phyloP scores from a whole-genome alignment of 1,140 invertebrate genomes.

The Cepaea nemoralis region DNA sequence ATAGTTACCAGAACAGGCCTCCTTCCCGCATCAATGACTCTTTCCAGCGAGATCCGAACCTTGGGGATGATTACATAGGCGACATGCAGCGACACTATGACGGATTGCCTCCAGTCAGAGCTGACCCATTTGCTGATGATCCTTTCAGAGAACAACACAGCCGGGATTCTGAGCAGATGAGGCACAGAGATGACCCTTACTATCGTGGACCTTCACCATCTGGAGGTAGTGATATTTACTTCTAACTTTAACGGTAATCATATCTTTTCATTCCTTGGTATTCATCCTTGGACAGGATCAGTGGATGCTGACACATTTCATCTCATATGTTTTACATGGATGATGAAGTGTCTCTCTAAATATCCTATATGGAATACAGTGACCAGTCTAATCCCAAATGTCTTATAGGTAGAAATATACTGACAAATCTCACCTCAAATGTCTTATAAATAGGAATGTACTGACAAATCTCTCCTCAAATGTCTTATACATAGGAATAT shows the following conservation, averaged over 20 bases:
- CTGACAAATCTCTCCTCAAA: too few species aligned
- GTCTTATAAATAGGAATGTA: too few species aligned
- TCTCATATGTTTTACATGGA: too few species aligned
- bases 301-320: neutral
- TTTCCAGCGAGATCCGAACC: conserved; percentile 30
- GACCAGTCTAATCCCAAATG: too few species aligned
- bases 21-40: conserved; percentile 27
- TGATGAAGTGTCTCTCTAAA: too few species aligned
- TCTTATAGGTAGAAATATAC: too few species aligned
- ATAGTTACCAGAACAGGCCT: conserved; percentile 10
- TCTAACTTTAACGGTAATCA: conserved; percentile 40
- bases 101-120: conserved; percentile 61
- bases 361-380: too few species aligned
- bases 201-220: conserved; percentile 79
- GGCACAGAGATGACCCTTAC: conserved; percentile 48
- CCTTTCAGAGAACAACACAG: conserved; percentile 59
- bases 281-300: neutral
- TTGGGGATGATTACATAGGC: conserved; percentile 16
- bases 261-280: conserved; percentile 14
- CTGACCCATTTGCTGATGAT: conserved; percentile 67
- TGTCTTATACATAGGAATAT: too few species aligned
- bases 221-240: conserved; percentile 49
- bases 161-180: conserved; percentile 29
- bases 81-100: conserved; percentile 47
- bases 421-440: too few species aligned